Percentiles rank a stretch among this genome's conserved stretches.
Conservation (phyloP, 2,113 vertebrate species). For the Odontophorus gujanensis region DNA sequence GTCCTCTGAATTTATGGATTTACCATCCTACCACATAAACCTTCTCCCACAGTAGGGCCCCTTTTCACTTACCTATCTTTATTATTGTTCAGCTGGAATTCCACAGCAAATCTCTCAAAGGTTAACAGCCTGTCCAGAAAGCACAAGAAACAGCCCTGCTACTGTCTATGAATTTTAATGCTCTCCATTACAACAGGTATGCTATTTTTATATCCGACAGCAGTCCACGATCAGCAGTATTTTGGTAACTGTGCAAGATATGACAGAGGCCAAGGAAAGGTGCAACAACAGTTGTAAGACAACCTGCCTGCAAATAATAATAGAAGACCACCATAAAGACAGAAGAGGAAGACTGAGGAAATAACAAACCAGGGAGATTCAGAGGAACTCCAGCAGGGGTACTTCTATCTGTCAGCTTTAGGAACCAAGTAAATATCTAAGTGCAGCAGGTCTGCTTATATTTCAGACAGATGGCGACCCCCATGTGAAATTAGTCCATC, state of each 20-base stretch:
- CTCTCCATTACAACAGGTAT: constrained; percentile 50
- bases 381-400: background rate
- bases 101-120: constrained; percentile 46
- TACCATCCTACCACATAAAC: constrained; percentile 33
- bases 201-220: constrained; percentile 65
- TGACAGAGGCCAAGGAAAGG: constrained; percentile 52
- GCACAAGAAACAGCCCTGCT: constrained; percentile 1
- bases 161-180: constrained; percentile 70
- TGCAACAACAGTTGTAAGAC: constrained; percentile 28
- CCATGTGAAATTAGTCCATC: background rate
- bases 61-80: constrained; percentile 47
- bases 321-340: background rate
- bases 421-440: background rate
- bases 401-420: background rate
- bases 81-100: constrained; percentile 41
- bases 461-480: constrained; percentile 16
- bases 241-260: constrained; percentile 52
- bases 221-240: constrained; percentile 40
- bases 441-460: background rate
- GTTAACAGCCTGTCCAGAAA: constrained; percentile 66
- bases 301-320: background rate
- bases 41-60: background rate
- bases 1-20: constrained; percentile 8
- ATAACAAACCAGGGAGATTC: background rate
- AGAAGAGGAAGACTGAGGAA: background rate